phyloP scores from a whole-genome alignment of 2,888 invertebrate species.

The Ornithoptera priamus region DNA sequence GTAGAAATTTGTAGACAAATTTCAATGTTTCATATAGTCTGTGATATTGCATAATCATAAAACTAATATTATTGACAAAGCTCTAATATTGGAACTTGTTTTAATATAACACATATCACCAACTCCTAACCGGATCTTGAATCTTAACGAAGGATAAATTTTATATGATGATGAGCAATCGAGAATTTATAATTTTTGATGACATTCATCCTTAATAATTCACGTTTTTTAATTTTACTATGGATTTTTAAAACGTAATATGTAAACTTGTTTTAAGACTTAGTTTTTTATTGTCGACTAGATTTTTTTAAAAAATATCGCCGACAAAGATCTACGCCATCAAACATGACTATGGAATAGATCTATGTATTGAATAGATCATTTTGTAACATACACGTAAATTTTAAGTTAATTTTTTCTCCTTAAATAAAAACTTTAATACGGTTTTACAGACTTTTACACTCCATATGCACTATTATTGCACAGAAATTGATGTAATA shows the following conservation, averaged over 20 bases:
- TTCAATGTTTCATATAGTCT: background rate
- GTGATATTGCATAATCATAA: conserved; percentile 7
- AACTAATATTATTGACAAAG: background rate
- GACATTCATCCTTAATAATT: background rate
- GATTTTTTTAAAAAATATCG: too few relatives aligned
- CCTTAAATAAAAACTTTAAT: too few relatives aligned
- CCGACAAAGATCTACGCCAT: too few relatives aligned
- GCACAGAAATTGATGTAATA: too few relatives aligned
- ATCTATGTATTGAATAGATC: background rate
- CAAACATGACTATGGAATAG: background rate
- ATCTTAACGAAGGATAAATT: background rate
- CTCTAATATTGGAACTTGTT: background rate
- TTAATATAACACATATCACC: conserved; percentile 8
- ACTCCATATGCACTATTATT: too few relatives aligned
- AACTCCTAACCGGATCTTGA: conserved; percentile 1
- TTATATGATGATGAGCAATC: background rate
- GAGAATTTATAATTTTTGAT: background rate
- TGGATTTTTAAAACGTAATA: too few relatives aligned
- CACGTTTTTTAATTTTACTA: background rate
- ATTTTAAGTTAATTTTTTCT: too few relatives aligned
- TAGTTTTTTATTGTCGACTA: too few relatives aligned
- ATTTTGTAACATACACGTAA: too few relatives aligned
- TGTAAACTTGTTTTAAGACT: too few relatives aligned
- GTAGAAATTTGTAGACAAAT: background rate
- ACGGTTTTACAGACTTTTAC: too few relatives aligned